Evolutionary conservation across 2,113 vertebrate genomes (phyloP).

Genomic region (Myotis davidii): DNA sequence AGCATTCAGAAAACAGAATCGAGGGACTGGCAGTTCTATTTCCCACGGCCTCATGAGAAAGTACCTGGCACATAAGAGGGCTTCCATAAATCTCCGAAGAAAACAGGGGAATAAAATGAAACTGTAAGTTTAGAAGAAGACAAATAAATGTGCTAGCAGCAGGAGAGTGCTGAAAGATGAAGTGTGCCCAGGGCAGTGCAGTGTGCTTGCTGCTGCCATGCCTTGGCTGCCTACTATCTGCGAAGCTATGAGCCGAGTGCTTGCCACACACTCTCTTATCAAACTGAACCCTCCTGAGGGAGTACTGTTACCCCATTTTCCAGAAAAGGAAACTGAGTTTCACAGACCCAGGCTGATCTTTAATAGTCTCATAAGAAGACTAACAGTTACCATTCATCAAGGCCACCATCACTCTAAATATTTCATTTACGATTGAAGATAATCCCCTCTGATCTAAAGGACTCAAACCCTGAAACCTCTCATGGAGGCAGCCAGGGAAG

Average conservation of each 20-base stretch:
- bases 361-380: not conserved
- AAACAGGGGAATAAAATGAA: not conserved
- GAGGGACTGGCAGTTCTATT: not conserved
- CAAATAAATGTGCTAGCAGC: not conserved
- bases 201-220: not conserved
- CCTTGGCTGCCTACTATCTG: not conserved
- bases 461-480: not conserved
- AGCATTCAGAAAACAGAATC: not conserved
- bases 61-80: not conserved
- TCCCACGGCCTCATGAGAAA: not conserved
- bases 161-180: not conserved
- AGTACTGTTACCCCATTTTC: not conserved
- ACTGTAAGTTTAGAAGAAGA: not conserved
- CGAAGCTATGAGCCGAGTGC: not conserved
- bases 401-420: not conserved
- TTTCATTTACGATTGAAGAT: not conserved
- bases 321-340: not conserved
- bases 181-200: accelerated
- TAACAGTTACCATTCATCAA: not conserved
- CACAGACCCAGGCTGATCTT: not conserved
- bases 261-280: not conserved
- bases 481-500: accelerated
- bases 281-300: not conserved
- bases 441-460: not conserved
- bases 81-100: not conserved